A percentile compares a stretch with the other conserved stretches of the same genome.
Conservation (phyloP, 2,888 invertebrate species). For the Plagiodera versicolora region DNA sequence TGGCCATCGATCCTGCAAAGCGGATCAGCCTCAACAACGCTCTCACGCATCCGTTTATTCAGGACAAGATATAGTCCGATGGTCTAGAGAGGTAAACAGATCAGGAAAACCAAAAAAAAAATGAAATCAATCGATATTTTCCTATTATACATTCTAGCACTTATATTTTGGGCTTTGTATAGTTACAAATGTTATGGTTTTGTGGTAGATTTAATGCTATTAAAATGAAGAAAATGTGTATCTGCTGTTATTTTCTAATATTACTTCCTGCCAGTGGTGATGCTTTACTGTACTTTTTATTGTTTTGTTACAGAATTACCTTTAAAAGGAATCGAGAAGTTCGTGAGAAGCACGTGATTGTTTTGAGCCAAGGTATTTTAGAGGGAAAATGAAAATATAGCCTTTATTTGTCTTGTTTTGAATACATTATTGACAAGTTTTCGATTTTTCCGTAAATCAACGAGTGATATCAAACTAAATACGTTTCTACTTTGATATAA, state of each 20-base stretch:
- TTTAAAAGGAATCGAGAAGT: constrained; percentile 14
- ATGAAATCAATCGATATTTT: constrained; percentile 19
- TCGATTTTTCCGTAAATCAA: neutral
- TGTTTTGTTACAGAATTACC: constrained; percentile 33
- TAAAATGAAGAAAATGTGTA: constrained; percentile 6
- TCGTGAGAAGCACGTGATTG: constrained; percentile 13
- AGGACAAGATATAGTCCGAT: constrained; percentile 77
- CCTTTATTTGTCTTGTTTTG: constrained; percentile 18
- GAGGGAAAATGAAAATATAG: constrained; percentile 24
- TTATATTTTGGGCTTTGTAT: constrained; percentile 11
- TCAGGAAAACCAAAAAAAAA: constrained; percentile 31
- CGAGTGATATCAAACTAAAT: neutral
- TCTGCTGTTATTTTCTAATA: constrained; percentile 10
- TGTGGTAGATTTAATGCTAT: constrained; percentile 6
- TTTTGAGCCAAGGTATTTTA: constrained; percentile 29
- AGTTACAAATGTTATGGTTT: constrained; percentile 6
- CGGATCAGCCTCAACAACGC: constrained; percentile 93
- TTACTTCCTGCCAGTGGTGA: neutral
- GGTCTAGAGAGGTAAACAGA: constrained; percentile 46
- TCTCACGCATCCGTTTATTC: constrained; percentile 91
- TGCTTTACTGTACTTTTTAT: constrained; percentile 24
- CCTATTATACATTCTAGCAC: constrained; percentile 10
- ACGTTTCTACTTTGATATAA: no score
- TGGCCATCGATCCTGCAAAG: constrained; percentile 90
- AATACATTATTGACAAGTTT: constrained; percentile 25